Evolutionary conservation across 2,888 invertebrate genomes (phyloP), one percentile per base, ranked within the genome.

Genomic region (Cheilosia vernalis): DNA sequence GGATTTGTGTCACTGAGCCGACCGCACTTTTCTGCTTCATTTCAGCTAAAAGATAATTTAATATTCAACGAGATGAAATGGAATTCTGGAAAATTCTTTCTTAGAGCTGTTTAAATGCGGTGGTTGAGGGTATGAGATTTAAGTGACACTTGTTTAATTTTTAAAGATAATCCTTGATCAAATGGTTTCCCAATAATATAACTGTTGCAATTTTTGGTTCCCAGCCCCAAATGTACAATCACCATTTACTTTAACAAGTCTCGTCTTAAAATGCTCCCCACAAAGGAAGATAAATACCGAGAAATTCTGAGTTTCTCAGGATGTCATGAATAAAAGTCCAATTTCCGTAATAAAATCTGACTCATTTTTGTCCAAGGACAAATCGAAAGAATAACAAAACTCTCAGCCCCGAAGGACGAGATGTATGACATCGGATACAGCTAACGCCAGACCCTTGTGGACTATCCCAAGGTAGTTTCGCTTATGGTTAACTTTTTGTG

Each of bases 321-420:
- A 55, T 55, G 24, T 30, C 24, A 55, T 27, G 66, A 27, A 67
- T 67, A 67, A 67, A 42, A 55, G 40, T 67, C 66, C 17, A 55
- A 66, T 53, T 55, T 42, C 40, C 66, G 27, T 66, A 53, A 67
- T 42, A 55, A 30, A 67, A 67, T 27, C 27, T 10, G 42, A 47
- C 17, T 44, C 17, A 9, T 67, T 17, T 44, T 55, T 37, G 15
- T 27, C n/a, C 37, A 67, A 55, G 53, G 67, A 55, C 42, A 15
- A 1, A 17, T 21, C 3, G 10, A 56, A 30, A 4, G 42, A 42
- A 44, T 4, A 19, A 9, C 17, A 47, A 47, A n/a, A 47, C n/a
- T 27, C 9, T n/a, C 4, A 58, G 37, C 37, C 4, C 4, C 21
- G 19, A 21, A 49, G 49, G 13, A 17, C 19, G 2, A 4, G 13